These are phyloP conservation scores for Mnemiopsis leidyi DNA, from an alignment of 37 sponge, comb jelly and placozoan species.

Conservation along the genomic window DNA sequence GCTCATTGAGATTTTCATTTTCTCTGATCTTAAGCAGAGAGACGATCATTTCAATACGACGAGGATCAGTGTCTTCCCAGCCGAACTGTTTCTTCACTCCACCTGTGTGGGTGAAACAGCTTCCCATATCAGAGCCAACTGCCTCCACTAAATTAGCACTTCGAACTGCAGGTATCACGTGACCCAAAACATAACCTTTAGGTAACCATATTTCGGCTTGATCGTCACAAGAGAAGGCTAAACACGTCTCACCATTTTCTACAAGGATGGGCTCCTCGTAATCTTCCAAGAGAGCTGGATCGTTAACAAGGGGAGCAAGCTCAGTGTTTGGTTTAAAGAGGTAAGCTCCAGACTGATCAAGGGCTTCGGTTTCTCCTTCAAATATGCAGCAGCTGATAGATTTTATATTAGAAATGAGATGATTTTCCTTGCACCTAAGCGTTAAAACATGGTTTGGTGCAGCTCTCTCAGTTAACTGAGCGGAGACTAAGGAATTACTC, in stretches of 20 bases:
- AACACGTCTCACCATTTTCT: not conserved
- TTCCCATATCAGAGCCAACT: not conserved
- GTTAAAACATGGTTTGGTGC: not conserved
- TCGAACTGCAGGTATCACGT: not conserved
- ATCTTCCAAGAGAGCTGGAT: not conserved
- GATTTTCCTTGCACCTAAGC: not conserved
- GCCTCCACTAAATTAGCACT: not conserved
- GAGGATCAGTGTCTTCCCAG: not conserved
- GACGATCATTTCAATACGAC: not conserved
- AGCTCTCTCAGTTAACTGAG: not conserved
- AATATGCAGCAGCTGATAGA: not conserved
- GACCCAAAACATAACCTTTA: not conserved
- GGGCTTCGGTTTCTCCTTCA: not conserved
- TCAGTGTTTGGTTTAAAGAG: not conserved
- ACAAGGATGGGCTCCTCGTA: not conserved
- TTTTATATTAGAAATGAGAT: not conserved
- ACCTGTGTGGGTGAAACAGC: not conserved
- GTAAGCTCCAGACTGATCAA: not conserved
- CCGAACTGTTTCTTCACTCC: not conserved
- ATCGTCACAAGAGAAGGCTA: not conserved
- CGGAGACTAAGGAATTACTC: not conserved
- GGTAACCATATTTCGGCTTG: conserved; percentile 24
- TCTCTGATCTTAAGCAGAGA: not conserved
- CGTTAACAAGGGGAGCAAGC: not conserved
- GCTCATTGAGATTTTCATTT: not conserved